Evolutionary conservation across 2,797 vertebrate genomes (phyloP), one percentile per base, ranked within the genome.

Genomic region (Pitangus sulphuratus): DNA sequence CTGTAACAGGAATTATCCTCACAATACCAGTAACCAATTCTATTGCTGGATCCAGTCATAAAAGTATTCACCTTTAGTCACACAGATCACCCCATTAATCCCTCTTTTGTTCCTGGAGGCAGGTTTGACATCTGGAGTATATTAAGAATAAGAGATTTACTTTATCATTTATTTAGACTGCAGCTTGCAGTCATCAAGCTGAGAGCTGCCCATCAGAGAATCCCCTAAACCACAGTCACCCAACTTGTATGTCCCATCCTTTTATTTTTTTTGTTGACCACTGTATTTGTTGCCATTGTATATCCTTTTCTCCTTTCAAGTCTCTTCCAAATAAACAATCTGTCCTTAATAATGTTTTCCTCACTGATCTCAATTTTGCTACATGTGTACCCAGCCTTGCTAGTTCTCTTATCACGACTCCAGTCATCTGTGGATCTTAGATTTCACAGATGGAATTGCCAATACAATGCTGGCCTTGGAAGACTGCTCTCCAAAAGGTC

Each of bases 11-110:
- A 39, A 62, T 44, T 48, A 28, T 11, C 44, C 28, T 82, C 39
- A n/a, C 0, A 0, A 39, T 64, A 44, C 11, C 5, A 15, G 3
- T 39, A 65, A 37, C 4, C 1, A 1, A 33, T 62, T 39, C 1
- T 0, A 33, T 8, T 8, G 33, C 1, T 65, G 12, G 22, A 48
- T 77, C 33, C 12, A 69, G 10, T 48, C 39, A 39, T 13, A 8
- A 54, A 51, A 31, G 25, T n/a, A 57, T 21, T 24, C 5, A 37
- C 12, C 2, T 74, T 5, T 19, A 69, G 39, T 6, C 35, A 76
- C 24, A 61, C 22, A 93, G 76, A 60, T 28, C 14, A 65, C 3
- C 2, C 3, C 10, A 24, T 58, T 83, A 70, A 61, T 15, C 19
- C 9, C 4, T 61, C 17, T 69, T 70, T 58, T 54, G 17, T n/a